These are phyloP conservation scores for Molorchus minor DNA, from an alignment of 2,888 invertebrate species.

Conservation along the genomic window DNA sequence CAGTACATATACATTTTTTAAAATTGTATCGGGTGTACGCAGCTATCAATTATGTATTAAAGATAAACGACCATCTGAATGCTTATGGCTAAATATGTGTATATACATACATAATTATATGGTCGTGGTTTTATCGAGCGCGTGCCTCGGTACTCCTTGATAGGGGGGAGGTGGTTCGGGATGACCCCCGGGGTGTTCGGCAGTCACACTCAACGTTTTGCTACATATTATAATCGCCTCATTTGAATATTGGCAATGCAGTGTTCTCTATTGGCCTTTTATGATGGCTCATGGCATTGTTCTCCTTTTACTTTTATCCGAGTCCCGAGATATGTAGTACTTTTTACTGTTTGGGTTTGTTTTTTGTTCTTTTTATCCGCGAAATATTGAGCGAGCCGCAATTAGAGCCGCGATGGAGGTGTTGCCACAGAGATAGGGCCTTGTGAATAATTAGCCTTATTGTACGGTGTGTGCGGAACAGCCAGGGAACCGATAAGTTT, in stretches of 20 bases:
- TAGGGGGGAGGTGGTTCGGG: conserved; percentile 48
- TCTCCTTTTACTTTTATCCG: conserved; percentile 8
- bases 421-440: conserved; percentile 21
- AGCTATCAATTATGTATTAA: conserved; percentile 65
- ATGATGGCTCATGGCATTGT: conserved; percentile 44
- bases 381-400: conserved; percentile 14
- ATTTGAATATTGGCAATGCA: conserved; percentile 56
- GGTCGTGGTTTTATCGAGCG: conserved; percentile 60
- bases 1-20: conserved; percentile 60
- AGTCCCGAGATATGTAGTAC: conserved; percentile 6
- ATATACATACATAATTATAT: conserved; percentile 65
- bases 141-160: conserved; percentile 51
- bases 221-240: conserved; percentile 58
- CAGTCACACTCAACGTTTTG: conserved; percentile 58
- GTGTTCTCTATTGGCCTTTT: conserved; percentile 49
- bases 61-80: conserved; percentile 63
- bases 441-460: conserved; percentile 22
- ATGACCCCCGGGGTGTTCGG: conserved; percentile 52
- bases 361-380: conserved; percentile 15
- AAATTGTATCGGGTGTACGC: conserved; percentile 61
- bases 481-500: conserved; percentile 15
- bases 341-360: conserved; percentile 15
- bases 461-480: conserved; percentile 1
- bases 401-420: conserved; percentile 21
- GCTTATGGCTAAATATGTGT: conserved; percentile 64